A percentile compares a stretch with the other conserved stretches of the same genome.
Conservation (phyloP, 2,113 vertebrate species). For the Boulengeromyrus knoepffleri region DNA sequence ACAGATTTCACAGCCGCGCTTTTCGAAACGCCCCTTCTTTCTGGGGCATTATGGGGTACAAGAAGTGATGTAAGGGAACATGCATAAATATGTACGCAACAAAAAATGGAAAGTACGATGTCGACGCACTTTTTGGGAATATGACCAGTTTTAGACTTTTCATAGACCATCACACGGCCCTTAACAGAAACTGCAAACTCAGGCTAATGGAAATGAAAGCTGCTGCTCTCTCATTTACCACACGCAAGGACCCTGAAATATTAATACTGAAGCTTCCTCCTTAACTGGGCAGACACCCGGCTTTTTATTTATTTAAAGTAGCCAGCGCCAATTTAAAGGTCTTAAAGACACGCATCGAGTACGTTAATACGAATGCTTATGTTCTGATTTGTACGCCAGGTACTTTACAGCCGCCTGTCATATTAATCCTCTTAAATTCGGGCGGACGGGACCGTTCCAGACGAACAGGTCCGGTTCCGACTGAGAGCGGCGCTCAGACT, state of each 20-base stretch:
- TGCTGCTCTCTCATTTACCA: not conserved
- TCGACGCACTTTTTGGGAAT: not conserved
- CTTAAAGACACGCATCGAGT: not conserved
- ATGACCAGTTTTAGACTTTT: not conserved
- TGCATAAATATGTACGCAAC: not conserved
- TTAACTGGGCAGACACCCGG: not conserved
- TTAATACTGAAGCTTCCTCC: not conserved
- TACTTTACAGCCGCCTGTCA: not conserved
- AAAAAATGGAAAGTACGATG: not conserved
- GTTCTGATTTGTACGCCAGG: not conserved
- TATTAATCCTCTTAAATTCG: not conserved
- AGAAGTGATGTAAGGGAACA: not conserved
- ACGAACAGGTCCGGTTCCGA: not conserved
- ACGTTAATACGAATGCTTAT: not conserved
- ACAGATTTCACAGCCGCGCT: not conserved
- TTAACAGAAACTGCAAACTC: not conserved
- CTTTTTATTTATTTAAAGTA: not conserved
- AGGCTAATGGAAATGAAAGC: not conserved
- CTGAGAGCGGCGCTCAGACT: not conserved
- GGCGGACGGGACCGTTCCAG: not conserved
- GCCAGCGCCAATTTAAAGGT: not conserved
- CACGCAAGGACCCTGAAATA: not conserved
- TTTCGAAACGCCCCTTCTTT: not conserved
- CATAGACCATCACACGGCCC: not conserved
- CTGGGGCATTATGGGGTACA: not conserved